These are phyloP conservation scores for Heliconius erato DNA, from an alignment of 2,888 invertebrate genomes.

Conservation along the genomic window DNA sequence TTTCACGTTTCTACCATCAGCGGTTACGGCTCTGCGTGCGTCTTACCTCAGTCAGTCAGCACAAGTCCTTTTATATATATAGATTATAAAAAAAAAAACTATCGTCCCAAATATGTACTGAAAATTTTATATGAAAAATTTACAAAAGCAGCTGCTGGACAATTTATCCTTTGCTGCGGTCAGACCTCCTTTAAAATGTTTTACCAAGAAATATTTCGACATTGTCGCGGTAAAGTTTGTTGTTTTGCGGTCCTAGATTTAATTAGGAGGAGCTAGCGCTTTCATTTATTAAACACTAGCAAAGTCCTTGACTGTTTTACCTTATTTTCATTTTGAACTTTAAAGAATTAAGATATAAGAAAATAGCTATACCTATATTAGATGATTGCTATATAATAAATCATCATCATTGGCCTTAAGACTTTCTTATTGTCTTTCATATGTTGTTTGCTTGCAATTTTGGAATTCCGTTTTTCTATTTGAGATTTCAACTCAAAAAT, in stretches of 20 bases:
- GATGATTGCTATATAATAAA: neutral
- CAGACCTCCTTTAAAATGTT: slow-evolving; percentile 37
- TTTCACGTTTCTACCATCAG: too few relatives aligned
- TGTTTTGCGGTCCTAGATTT: slow-evolving; percentile 18
- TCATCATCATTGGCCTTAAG: neutral
- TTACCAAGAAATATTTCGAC: slow-evolving; percentile 35
- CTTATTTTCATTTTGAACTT: neutral
- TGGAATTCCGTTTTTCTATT: too few relatives aligned
- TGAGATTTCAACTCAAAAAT: too few relatives aligned
- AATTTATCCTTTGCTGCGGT: slow-evolving; percentile 48
- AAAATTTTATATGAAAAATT: slow-evolving; percentile 37
- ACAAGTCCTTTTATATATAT: too few relatives aligned
- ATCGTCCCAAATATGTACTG: neutral
- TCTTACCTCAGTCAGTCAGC: too few relatives aligned
- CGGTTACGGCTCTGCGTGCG: too few relatives aligned
- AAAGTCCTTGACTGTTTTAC: neutral
- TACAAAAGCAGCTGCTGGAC: slow-evolving; percentile 37
- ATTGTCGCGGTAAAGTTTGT: slow-evolving; percentile 4
- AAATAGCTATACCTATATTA: neutral
- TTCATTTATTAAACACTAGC: slow-evolving; percentile 12
- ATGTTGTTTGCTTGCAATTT: too few relatives aligned
- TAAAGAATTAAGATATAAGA: neutral
- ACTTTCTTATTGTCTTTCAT: neutral
- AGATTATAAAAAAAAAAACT: neutral
- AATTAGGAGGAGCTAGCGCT: slow-evolving; percentile 12